Conservation (phyloP, 2,113 vertebrate species). For the Aegypius monachus region DNA sequence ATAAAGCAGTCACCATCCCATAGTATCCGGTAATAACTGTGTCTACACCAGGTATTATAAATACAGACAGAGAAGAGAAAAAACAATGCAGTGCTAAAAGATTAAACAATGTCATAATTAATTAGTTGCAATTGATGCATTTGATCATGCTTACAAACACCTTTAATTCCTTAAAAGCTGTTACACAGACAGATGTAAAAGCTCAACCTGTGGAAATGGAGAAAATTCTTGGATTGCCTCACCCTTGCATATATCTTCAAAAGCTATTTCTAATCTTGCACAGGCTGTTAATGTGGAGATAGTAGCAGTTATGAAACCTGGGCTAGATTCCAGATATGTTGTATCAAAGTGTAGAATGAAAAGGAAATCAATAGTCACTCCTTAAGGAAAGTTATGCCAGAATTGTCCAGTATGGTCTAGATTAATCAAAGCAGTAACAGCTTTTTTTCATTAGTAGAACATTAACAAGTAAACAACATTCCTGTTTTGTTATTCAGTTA, state of each 20-base stretch:
- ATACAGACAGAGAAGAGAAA: neutral
- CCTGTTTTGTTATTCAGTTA: constrained; percentile 64
- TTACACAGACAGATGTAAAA: constrained; percentile 7
- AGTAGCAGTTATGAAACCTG: constrained; percentile 50
- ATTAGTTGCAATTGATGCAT: constrained; percentile 3
- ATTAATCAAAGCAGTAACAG: constrained; percentile 63
- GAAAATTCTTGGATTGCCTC: constrained; percentile 52
- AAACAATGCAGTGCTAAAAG: neutral
- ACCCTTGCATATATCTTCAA: constrained; percentile 35
- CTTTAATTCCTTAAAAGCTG: constrained; percentile 44
- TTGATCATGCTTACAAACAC: constrained; percentile 24
- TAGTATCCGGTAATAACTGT: neutral
- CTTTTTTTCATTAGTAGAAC: constrained; percentile 62
- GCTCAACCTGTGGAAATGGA: constrained; percentile 47
- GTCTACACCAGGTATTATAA: neutral
- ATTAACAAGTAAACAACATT: constrained; percentile 69
- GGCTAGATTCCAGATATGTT: constrained; percentile 58
- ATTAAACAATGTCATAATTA: neutral
- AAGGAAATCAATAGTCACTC: constrained; percentile 66
- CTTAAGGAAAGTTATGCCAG: constrained; percentile 39
- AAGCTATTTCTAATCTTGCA: constrained; percentile 50
- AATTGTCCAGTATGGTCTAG: neutral
- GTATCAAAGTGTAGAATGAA: constrained; percentile 66
- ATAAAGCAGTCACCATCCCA: neutral
- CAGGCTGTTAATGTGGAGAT: constrained; percentile 54